Evolutionary conservation across 2,113 vertebrate genomes (phyloP).

Genomic region (Mustela lutreola): DNA sequence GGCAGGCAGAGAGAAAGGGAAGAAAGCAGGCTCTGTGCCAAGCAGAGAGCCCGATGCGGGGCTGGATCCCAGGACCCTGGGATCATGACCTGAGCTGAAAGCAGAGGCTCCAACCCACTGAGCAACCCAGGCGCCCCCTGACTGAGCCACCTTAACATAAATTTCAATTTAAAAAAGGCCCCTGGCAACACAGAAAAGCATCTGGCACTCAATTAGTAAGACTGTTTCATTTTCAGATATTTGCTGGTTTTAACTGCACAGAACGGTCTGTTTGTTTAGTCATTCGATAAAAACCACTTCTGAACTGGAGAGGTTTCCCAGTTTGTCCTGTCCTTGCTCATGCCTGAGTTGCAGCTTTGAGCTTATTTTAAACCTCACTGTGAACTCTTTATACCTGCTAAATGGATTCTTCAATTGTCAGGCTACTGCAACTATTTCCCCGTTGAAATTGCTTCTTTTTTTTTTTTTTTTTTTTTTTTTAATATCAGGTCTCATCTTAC

Average conservation of each 20-base stretch:
- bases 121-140: neutral
- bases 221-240: neutral
- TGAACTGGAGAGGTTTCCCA: neutral
- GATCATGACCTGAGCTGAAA: neutral
- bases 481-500: neutral
- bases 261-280: neutral
- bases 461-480: neutral
- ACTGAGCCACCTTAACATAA: neutral
- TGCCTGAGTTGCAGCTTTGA: neutral
- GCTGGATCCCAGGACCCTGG: neutral
- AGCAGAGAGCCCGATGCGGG: neutral
- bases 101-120: no score
- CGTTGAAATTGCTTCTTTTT: neutral
- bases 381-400: neutral
- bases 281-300: neutral
- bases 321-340: neutral
- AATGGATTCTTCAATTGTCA: neutral
- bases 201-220: neutral
- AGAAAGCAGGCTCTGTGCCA: neutral
- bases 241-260: slow-evolving; percentile 24
- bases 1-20: no score
- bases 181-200: neutral
- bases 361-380: neutral
- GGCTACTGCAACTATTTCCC: neutral
- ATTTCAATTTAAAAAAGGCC: neutral